phyloP scores from a whole-genome alignment of 2,888 invertebrate genomes.

The Nephrotoma guestfalica region DNA sequence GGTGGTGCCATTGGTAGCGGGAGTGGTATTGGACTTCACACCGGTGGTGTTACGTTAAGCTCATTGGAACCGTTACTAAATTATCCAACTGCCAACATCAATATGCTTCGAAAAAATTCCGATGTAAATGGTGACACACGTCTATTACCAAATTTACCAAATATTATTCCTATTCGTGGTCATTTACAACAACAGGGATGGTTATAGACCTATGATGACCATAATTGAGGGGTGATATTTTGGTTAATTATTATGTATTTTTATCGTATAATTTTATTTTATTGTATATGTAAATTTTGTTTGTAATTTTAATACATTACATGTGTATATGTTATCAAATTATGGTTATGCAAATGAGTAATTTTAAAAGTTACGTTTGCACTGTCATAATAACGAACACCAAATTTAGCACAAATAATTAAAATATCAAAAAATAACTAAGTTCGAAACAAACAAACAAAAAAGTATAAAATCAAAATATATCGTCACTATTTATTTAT shows the following conservation, averaged over 20 bases:
- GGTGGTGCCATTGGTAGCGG: neutral
- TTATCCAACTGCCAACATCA: neutral
- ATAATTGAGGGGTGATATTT: neutral
- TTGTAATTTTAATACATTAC: neutral
- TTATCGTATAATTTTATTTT: neutral
- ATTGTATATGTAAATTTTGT: neutral
- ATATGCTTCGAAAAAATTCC: neutral
- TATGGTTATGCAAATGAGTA: neutral
- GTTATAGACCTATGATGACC: constrained; percentile 3
- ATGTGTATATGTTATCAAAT: neutral
- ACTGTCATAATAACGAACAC: neutral
- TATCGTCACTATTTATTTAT: neutral
- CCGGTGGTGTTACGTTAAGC: neutral
- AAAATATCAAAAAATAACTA: neutral
- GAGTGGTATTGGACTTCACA: neutral
- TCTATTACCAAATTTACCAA: constrained; percentile 11
- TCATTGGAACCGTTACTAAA: neutral
- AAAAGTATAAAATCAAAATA: neutral
- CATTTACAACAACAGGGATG: constrained; percentile 13
- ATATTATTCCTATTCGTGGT: constrained; percentile 11
- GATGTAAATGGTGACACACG: constrained; percentile 7
- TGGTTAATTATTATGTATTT: neutral
- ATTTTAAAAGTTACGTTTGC: neutral
- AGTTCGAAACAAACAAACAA: neutral
- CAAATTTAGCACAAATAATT: neutral